Conservation (phyloP, 1,140 invertebrate genomes). For the Lutraria rhynchaena region DNA sequence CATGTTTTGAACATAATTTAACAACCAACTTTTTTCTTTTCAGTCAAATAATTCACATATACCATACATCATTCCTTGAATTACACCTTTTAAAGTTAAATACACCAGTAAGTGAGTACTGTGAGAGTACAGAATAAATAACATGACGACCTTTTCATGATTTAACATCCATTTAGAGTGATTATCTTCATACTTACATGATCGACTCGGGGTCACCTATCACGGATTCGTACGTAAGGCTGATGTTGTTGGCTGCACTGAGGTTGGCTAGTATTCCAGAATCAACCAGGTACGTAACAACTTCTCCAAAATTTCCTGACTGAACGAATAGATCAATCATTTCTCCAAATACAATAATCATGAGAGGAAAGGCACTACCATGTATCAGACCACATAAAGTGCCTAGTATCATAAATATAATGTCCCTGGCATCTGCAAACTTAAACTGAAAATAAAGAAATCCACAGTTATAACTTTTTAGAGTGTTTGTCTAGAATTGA, state of each 20-base stretch:
- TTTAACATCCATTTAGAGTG: too few relatives aligned
- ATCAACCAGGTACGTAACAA: not conserved
- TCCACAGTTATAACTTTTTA: not conserved
- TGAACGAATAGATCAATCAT: constrained; percentile 79
- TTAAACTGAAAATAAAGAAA: constrained; percentile 76
- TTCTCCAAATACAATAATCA: constrained; percentile 81
- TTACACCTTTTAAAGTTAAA: too few relatives aligned
- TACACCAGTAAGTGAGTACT: too few relatives aligned
- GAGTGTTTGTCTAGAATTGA: not conserved
- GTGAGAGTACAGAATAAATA: too few relatives aligned
- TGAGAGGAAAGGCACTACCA: constrained; percentile 76
- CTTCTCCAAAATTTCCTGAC: constrained; percentile 5
- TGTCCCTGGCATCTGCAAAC: constrained; percentile 75
- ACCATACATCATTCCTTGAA: too few relatives aligned
- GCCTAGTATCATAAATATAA: constrained; percentile 78
- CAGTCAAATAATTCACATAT: too few relatives aligned
- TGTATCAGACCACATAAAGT: constrained; percentile 70
- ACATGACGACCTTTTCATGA: too few relatives aligned
- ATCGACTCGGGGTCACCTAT: constrained; percentile 58
- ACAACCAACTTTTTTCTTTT: too few relatives aligned
- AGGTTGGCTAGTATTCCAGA: constrained; percentile 3
- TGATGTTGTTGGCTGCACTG: constrained; percentile 32
- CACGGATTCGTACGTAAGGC: constrained; percentile 43
- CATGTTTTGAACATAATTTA: too few relatives aligned
- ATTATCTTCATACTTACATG: constrained; percentile 68